phyloP scores from a whole-genome alignment of 2,797 vertebrate species.

The Melanotaenia pygmaea region DNA sequence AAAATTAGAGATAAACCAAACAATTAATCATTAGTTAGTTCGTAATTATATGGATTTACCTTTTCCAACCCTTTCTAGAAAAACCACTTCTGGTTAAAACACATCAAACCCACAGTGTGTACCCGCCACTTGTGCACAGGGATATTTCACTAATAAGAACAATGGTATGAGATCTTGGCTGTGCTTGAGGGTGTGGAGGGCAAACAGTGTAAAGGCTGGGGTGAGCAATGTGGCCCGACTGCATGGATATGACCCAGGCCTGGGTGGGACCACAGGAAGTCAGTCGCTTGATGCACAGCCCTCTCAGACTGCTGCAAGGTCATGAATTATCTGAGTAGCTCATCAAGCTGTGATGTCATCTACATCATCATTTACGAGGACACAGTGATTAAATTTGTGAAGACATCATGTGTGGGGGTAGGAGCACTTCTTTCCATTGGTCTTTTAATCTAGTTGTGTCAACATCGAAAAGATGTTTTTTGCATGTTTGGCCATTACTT shows the following conservation, averaged over 20 bases:
- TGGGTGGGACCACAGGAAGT: slow-evolving; percentile 73
- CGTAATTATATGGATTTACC: too few species aligned
- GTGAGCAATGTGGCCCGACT: slow-evolving; percentile 59
- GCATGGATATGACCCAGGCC: slow-evolving; percentile 64
- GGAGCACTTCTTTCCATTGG: background rate
- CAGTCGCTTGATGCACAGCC: slow-evolving; percentile 27
- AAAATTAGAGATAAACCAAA: background rate
- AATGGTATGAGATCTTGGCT: slow-evolving; percentile 71
- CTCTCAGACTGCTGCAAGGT: slow-evolving; percentile 30
- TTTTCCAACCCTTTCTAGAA: slow-evolving; percentile 20
- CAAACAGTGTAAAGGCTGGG: slow-evolving; percentile 43
- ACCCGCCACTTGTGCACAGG: slow-evolving; percentile 37
- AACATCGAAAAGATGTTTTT: background rate
- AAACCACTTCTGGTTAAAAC: background rate
- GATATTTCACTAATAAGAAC: slow-evolving; percentile 72
- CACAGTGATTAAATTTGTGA: slow-evolving; percentile 30
- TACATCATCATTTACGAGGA: slow-evolving; percentile 27
- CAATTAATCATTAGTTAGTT: background rate
- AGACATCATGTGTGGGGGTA: background rate
- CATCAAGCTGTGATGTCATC: slow-evolving; percentile 51
- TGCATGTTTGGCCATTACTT: background rate
- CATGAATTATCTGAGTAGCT: slow-evolving; percentile 46
- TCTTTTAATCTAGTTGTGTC: background rate
- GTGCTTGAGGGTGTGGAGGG: slow-evolving; percentile 58
- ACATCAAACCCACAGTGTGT: slow-evolving; percentile 24